Percentiles rank a stretch among this genome's conserved stretches.
These are phyloP conservation scores for Acronicta psi DNA, from an alignment of 2,888 invertebrate species.

Conservation along the genomic window DNA sequence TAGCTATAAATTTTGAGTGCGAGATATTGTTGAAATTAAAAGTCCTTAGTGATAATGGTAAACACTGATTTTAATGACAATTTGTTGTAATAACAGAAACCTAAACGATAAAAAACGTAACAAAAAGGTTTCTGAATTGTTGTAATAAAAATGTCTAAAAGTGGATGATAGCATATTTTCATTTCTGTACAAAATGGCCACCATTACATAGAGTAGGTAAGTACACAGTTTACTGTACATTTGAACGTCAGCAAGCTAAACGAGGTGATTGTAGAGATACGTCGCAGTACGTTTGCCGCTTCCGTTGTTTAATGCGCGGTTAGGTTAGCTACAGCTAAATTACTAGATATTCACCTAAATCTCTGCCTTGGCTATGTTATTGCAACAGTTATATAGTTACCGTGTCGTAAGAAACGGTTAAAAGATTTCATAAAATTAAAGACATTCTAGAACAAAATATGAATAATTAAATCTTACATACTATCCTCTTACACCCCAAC, in stretches of 20 bases:
- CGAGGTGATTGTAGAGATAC: conserved; percentile 27
- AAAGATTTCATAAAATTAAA: too few relatives aligned
- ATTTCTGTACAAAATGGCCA: neutral
- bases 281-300: conserved; percentile 25
- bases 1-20: conserved; percentile 60
- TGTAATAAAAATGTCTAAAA: too few relatives aligned
- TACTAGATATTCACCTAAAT: conserved; percentile 35
- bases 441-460: too few relatives aligned
- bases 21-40: conserved; percentile 60
- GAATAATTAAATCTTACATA: too few relatives aligned
- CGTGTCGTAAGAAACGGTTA: neutral
- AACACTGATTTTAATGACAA: neutral
- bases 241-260: conserved; percentile 19
- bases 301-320: conserved; percentile 37
- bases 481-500: too few relatives aligned
- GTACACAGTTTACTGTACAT: conserved; percentile 2
- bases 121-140: too few relatives aligned
- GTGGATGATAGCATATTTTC: neutral
- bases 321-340: conserved; percentile 37
- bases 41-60: conserved; percentile 26
- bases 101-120: too few relatives aligned
- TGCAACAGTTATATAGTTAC: conserved; percentile 5
- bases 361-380: conserved; percentile 8
- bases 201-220: neutral
- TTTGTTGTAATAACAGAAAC: too few relatives aligned